Base-by-base conservation (phyloP, 2,888 invertebrate species). In the Dolichopus griseipennis region DNA sequence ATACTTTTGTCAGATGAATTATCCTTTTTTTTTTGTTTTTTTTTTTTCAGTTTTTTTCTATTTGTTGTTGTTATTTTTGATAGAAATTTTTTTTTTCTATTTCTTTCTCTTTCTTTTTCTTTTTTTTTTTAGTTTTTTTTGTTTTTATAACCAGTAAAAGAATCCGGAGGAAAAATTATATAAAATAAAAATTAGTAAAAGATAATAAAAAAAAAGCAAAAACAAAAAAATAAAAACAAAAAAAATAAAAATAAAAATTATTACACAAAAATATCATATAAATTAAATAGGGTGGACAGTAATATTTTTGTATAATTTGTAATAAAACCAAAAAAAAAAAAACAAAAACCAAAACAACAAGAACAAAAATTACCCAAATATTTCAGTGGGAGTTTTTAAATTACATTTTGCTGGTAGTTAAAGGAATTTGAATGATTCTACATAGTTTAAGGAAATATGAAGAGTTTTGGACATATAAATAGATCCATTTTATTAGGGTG, bases 281-380 rank as follows among this genome's bases (percentile, higher is more conserved):
- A 52, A 52, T 52, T 52, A 52, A 52, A 52, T 52, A 18, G 52
- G 52, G 52, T 52, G 52, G 52, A 52, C 52, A n/a, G n/a, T n/a
- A 52, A 18, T n/a, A 18, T 18, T 18, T 12, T 52, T 52, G 18
- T 18, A 52, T 52, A 52, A n/a, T n/a, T 52, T 15, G n/a, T 52
- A 15, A 12, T 18, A 52, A 27, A 27, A 27, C 27, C 2, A 27
- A 27, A 27, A 27, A 27, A 27, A 27, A 27, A 27, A 27, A 27
- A 4, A 27, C 27, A 27, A 27, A 27, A 27, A 27, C 2, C 5
- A 27, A 27, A 27, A 27, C n/a, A n/a, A n/a, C n/a, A n/a, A n/a
- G n/a, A n/a, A n/a, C n/a, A n/a, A n/a, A n/a, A n/a, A n/a, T n/a
- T n/a, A n/a, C n/a, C n/a, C n/a, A n/a, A n/a, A n/a, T n/a, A n/a